Conservation (phyloP, 1,140 invertebrate species). For the Chymomyza costata region DNA sequence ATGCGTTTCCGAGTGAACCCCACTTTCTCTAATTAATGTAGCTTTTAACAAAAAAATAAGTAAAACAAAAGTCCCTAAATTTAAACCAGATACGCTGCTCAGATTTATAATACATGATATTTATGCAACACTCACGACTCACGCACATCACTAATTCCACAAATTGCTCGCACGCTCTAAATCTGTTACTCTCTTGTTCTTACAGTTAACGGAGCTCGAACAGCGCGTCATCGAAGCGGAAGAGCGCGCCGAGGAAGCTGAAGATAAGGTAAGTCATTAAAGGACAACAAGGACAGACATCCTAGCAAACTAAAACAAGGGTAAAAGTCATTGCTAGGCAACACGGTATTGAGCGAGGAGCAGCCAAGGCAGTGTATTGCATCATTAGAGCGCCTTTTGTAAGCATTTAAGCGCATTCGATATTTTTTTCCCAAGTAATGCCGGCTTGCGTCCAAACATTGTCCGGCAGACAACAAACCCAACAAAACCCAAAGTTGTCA, state of each 20-base stretch:
- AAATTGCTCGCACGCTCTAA: background rate
- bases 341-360: no score
- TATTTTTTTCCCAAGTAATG: slow-evolving; percentile 9
- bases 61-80: background rate
- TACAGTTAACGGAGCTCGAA: slow-evolving; percentile 93
- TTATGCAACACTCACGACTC: no score
- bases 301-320: slow-evolving; percentile 35
- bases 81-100: background rate
- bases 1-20: no score
- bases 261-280: slow-evolving; percentile 88
- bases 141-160: background rate
- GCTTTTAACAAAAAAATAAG: no score
- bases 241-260: slow-evolving; percentile 90
- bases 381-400: slow-evolving; percentile 49
- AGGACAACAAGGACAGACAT: slow-evolving; percentile 31
- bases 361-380: no score
- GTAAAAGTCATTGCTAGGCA: slow-evolving; percentile 15
- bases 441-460: slow-evolving; percentile 31
- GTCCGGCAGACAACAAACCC: slow-evolving; percentile 9
- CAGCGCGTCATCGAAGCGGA: slow-evolving; percentile 92
- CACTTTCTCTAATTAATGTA: no score
- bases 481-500: slow-evolving; percentile 26
- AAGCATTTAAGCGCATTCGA: slow-evolving; percentile 36
- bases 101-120: no score
- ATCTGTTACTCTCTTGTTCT: slow-evolving; percentile 77